Conservation (phyloP, 2,888 invertebrate species). For the Ochlodes sylvanus region DNA sequence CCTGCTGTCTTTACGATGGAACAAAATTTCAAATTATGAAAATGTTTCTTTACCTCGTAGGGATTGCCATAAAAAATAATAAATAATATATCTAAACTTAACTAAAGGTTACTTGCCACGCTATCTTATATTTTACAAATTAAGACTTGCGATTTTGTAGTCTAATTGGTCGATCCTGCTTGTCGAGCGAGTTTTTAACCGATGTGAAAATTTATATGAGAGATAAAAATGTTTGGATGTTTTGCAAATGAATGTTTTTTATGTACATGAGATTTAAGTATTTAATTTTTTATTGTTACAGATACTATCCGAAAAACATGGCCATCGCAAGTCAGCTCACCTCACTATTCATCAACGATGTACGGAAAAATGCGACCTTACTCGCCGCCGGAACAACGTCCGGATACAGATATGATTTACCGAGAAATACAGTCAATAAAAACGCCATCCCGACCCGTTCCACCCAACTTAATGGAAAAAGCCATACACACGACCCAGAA, state of each 20-base stretch:
- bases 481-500: conserved; percentile 58
- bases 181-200: too few species aligned
- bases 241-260: too few species aligned
- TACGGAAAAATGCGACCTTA: conserved; percentile 65
- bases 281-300: conserved; percentile 47
- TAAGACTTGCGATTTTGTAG: too few species aligned
- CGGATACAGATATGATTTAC: conserved; percentile 66
- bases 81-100: too few species aligned
- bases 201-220: too few species aligned
- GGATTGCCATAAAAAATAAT: too few species aligned
- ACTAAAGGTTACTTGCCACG: too few species aligned
- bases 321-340: conserved; percentile 57
- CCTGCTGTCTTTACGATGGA: not conserved
- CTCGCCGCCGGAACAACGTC: conserved; percentile 54
- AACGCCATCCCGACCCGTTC: conserved; percentile 63
- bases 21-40: not conserved
- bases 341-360: conserved; percentile 57
- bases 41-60: too few species aligned
- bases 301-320: conserved; percentile 65
- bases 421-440: conserved; percentile 73
- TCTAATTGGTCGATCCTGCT: too few species aligned
- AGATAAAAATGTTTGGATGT: too few species aligned
- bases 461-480: conserved; percentile 68
- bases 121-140: too few species aligned
- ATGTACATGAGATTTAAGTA: too few species aligned